Conservation (phyloP, 30 jellyfish, hydroid and myxozoan genomes). For the Catostylus mosaicus region DNA sequence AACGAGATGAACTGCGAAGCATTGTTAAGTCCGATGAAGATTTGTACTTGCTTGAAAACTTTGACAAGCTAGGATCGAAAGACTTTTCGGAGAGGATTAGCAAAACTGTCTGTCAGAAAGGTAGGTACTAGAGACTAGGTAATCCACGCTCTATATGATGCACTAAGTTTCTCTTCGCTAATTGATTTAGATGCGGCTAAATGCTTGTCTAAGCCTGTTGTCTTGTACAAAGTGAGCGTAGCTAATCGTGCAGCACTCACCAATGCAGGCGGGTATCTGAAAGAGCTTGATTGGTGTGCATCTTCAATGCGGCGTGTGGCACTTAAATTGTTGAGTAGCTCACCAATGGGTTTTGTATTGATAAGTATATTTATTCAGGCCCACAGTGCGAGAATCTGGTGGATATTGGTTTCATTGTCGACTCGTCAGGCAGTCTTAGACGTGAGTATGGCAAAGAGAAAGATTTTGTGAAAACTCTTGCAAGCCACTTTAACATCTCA, state of each 20-base stretch:
- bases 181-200: too few species aligned
- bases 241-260: too few species aligned
- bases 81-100: constrained; percentile 18
- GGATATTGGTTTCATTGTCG: constrained; percentile 69
- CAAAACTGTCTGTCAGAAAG: constrained; percentile 47
- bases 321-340: too few species aligned
- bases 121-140: constrained; percentile 51
- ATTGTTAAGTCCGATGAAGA: constrained; percentile 37
- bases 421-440: constrained; percentile 72
- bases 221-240: too few species aligned
- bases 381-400: constrained; percentile 65
- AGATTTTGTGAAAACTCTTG: constrained; percentile 54
- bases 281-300: too few species aligned
- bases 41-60: constrained; percentile 38
- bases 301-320: too few species aligned
- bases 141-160: too few species aligned
- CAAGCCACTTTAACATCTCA: constrained; percentile 40
- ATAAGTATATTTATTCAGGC: constrained; percentile 15
- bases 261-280: too few species aligned
- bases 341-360: too few species aligned
- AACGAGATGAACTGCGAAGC: constrained; percentile 20
- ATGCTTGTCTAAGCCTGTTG: too few species aligned
- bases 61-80: constrained; percentile 37
- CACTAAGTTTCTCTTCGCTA: too few species aligned
- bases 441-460: constrained; percentile 63